Evolutionary conservation across 2,888 invertebrate species (phyloP), one percentile per base, ranked within the genome.

Genomic region (Plutella xylostella): DNA sequence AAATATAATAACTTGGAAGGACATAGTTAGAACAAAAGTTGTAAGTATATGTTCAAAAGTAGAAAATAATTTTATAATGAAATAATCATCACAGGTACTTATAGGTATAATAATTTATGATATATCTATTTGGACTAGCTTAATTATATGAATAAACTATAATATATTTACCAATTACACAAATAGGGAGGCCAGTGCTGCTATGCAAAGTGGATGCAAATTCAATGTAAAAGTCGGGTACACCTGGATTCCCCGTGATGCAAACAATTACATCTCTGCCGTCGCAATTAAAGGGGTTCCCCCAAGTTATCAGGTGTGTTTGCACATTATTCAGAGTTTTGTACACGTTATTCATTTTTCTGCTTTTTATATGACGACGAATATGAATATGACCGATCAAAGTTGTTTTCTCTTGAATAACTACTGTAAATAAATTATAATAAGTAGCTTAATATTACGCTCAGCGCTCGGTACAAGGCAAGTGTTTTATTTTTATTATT

Each of bases 211-310:
- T 78, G 35, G 86, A 76, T 51, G 91, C 86, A 68, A 96, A 97
- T 55, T 88, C 86, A 28, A 86, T 86, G 60, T 97, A 97, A 70
- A 92, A 96, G 47, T 89, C 89, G 0, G 92, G 87, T 19, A 95
- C 65, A 2, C 97, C 97, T 7, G 97, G 97, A 84, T 97, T 97
- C 22, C 97, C 96, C 20, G 94, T 89, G 51, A 96, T 88, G 51
- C 91, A 87, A 37, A 96, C 57, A 35, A 94, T 87, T 9, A 95
- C 65, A 66, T 91, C 87, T 50, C 87, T 78, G 31, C 85, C 85
- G 15, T 80, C 66, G 25, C 78, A 60, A 45, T 72, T 63, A 40
- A 88, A 84, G 52, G 92, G 90, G 56, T 90, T 88, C 15, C 92
- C 94, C 82, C 88, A 91, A 4, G 90, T 89, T 45, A 92, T 70